These are phyloP conservation scores for Lutraria lutraria DNA, from an alignment of 2,888 invertebrate genomes.

Conservation along the genomic window DNA sequence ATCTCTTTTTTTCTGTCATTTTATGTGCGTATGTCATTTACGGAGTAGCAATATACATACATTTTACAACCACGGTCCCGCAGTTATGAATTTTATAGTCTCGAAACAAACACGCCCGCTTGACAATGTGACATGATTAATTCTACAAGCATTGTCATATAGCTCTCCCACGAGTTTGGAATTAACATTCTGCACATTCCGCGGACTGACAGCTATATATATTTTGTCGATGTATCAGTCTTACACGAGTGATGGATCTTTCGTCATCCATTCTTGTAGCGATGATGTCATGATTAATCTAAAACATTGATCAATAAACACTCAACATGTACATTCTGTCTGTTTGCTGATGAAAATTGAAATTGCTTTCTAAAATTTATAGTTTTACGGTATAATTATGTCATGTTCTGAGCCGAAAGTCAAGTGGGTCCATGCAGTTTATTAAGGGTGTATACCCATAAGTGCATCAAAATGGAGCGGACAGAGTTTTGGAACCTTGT, in stretches of 20 bases:
- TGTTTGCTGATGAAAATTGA: not conserved
- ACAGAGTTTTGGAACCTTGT: no score
- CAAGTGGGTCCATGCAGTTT: no score
- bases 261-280: not conserved
- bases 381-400: no score
- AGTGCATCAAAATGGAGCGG: no score
- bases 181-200: slow-evolving; percentile 7
- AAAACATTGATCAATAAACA: not conserved
- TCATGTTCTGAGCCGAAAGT: no score
- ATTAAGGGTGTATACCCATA: no score
- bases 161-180: not conserved
- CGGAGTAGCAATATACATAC: not conserved
- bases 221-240: slow-evolving; percentile 24
- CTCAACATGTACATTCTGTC: not conserved
- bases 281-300: not conserved
- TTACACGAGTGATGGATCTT: not conserved
- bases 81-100: not conserved
- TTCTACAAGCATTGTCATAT: not conserved
- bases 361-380: not conserved
- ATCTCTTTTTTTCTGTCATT: slow-evolving; percentile 5
- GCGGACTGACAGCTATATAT: slow-evolving; percentile 26
- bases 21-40: not conserved
- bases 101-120: not conserved
- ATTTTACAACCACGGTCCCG: not conserved
- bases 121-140: not conserved